Evolutionary conservation across 1,140 invertebrate species (phyloP).

Genomic region (Sarcophaga peregrina): DNA sequence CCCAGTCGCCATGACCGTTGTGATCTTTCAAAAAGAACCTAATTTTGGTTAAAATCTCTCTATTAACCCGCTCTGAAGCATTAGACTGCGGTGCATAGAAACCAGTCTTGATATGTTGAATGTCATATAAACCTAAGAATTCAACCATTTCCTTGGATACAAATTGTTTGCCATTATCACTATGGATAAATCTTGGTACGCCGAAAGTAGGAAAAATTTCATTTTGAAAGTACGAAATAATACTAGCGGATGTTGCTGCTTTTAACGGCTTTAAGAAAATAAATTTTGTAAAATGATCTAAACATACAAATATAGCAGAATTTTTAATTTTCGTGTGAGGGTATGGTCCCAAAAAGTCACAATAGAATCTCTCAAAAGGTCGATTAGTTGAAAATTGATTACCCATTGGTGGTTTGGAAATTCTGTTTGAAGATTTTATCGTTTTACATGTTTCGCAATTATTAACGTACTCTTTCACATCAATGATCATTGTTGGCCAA

Average conservation of each 20-base stretch:
- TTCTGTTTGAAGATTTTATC: conserved; percentile 10
- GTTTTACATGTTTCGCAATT: conserved; percentile 8
- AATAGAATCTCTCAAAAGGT: conserved; percentile 41
- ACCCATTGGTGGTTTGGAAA: conserved; percentile 21
- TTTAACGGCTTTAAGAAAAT: conserved; percentile 21
- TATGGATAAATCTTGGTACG: neutral
- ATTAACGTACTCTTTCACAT: neutral
- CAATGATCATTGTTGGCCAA: conserved; percentile 5
- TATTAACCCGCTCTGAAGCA: neutral
- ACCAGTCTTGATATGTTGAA: neutral
- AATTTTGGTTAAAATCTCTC: conserved; percentile 14
- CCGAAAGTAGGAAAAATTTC: neutral
- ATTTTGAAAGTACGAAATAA: conserved; percentile 16
- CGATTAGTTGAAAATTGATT: conserved; percentile 22
- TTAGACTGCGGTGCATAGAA: neutral
- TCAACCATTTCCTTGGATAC: neutral
- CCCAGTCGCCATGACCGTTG: neutral
- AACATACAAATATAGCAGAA: neutral
- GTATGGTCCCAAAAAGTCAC: conserved; percentile 4
- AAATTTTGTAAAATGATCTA: conserved; percentile 7
- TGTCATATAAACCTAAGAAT: neutral
- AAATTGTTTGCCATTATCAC: conserved; percentile 3
- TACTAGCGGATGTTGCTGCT: neutral
- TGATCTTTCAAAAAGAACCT: conserved; percentile 10
- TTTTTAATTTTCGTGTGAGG: neutral